Evolutionary conservation across 2,797 vertebrate genomes (phyloP).

Genomic region (Moxostoma hubbsi): DNA sequence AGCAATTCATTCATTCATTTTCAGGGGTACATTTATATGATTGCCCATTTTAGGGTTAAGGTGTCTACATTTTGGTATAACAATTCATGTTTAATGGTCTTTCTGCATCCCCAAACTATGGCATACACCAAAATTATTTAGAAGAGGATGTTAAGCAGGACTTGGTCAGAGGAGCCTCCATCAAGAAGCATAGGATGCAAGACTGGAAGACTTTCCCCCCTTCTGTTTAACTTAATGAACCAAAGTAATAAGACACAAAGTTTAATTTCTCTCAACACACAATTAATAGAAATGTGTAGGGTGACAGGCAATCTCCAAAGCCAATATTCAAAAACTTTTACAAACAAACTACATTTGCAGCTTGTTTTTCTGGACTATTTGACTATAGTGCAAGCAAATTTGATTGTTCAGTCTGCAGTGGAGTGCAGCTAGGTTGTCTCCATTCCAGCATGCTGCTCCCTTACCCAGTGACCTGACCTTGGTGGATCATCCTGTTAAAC

Average conservation of each 20-base stretch:
- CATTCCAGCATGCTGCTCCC: neutral
- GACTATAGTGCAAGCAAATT: neutral
- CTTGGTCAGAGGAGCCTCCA: conserved; percentile 8
- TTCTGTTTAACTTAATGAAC: conserved; percentile 35
- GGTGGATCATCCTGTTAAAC: conserved; percentile 37
- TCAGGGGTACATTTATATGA: too few species aligned
- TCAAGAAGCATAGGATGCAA: conserved; percentile 57
- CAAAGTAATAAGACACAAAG: neutral
- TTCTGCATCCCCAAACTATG: conserved; percentile 36
- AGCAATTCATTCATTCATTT: too few species aligned
- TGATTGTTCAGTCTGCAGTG: conserved; percentile 32
- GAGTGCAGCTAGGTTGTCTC: conserved; percentile 6
- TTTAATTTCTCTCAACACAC: neutral
- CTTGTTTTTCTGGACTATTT: neutral
- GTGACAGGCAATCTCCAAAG: too few species aligned
- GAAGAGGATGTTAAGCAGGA: conserved; percentile 9
- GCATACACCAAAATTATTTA: conserved; percentile 16
- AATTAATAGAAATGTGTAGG: neutral
- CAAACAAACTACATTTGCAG: neutral
- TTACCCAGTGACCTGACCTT: conserved; percentile 44
- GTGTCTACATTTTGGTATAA: too few species aligned
- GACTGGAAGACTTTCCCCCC: conserved; percentile 52
- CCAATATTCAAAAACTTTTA: too few species aligned
- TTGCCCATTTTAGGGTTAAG: too few species aligned
- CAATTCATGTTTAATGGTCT: neutral